These are phyloP conservation scores for Puntigrus tetrazona DNA, from an alignment of 2,113 vertebrate species.

Conservation along the genomic window DNA sequence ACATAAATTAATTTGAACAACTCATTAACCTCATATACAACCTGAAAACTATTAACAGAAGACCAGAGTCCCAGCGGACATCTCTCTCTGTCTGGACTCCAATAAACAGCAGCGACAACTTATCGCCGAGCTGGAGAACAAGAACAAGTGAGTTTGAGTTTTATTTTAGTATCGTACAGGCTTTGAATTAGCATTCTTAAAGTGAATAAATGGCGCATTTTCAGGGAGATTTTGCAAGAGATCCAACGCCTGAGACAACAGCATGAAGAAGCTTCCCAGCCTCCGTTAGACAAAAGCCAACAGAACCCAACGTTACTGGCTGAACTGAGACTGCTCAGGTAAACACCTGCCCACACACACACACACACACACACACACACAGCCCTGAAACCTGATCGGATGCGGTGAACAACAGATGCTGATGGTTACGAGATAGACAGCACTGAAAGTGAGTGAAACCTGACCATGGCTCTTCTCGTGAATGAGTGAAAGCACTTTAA, in stretches of 20 bases:
- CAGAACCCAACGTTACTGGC: conserved; percentile 96
- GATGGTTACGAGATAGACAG: background rate
- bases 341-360: conserved; percentile 36
- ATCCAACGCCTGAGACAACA: conserved; percentile 94
- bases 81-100: conserved; percentile 91
- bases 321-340: conserved; percentile 95
- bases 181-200: background rate
- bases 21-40: background rate
- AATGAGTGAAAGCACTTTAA: conserved; percentile 17
- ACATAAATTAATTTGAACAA: background rate
- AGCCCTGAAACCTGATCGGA: background rate
- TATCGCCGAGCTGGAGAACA: conserved; percentile 97
- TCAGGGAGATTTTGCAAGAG: conserved; percentile 97
- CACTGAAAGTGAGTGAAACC: conserved; percentile 29
- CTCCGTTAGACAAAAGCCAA: conserved; percentile 88
- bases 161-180: background rate
- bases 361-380: background rate
- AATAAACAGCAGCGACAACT: conserved; percentile 97
- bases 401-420: conserved; percentile 2
- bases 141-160: conserved; percentile 87
- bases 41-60: conserved; percentile 64
- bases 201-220: conserved; percentile 39
- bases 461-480: background rate
- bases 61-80: conserved; percentile 85
- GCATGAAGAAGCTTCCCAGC: conserved; percentile 94